Evolutionary conservation across 2,797 vertebrate species (phyloP).

Genomic region (Falco cherrug): DNA sequence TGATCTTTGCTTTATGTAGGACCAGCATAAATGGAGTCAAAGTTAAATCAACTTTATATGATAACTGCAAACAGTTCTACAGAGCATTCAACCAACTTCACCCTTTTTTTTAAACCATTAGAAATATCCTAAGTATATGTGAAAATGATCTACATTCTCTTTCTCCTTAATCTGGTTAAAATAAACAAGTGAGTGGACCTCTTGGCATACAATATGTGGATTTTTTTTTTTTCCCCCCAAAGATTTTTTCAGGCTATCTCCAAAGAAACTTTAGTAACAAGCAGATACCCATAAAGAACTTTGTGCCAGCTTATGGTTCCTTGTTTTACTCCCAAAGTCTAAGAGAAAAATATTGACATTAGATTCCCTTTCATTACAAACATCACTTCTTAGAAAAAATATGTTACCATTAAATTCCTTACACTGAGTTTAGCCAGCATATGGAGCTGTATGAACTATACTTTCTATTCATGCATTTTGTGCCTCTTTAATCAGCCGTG

Average conservation of each 20-base stretch:
- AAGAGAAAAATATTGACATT: not conserved
- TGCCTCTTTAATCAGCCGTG: not conserved
- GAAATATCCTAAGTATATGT: not conserved
- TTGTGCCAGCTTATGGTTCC: not conserved
- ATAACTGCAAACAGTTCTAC: not conserved
- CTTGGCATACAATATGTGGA: not conserved
- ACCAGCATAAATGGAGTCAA: not conserved
- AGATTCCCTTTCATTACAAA: not conserved
- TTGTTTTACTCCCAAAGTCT: not conserved
- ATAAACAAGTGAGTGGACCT: not conserved
- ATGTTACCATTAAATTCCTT: accelerated
- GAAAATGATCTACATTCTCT: not conserved
- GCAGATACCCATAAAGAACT: not conserved
- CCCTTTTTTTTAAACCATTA: not conserved
- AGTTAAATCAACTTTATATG: not conserved
- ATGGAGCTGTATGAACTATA: not conserved
- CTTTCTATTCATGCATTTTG: not conserved
- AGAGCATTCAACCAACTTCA: not conserved
- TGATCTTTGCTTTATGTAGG: not conserved
- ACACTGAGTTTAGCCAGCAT: not conserved
- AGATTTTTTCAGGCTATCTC: not conserved
- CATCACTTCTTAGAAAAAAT: not conserved
- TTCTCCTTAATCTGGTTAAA: not conserved
- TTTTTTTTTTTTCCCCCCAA: not conserved
- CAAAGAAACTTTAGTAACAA: not conserved